Percentiles rank a stretch among this genome's conserved stretches.
phyloP scores from a whole-genome alignment of 1,140 invertebrate species.

The Stratiolaelaps scimitus region DNA sequence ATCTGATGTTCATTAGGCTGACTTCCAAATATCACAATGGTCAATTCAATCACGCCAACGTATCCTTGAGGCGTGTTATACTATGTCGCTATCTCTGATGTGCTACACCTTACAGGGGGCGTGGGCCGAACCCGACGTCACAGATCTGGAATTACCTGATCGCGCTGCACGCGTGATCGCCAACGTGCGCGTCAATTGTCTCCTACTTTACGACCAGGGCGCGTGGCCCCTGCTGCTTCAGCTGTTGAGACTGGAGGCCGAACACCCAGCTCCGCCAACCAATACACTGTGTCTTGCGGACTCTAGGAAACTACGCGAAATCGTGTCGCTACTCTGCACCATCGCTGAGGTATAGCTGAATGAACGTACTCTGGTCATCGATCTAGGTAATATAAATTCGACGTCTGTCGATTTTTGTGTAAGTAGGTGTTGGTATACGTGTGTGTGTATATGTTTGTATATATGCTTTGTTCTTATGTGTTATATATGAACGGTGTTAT shows the following conservation, averaged over 20 bases:
- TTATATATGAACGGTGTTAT: too few species aligned
- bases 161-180: background rate
- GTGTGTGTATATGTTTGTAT: conserved; percentile 6
- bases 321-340: conserved; percentile 15
- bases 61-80: too few species aligned
- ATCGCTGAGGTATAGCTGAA: background rate
- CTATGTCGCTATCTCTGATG: conserved; percentile 35
- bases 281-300: background rate
- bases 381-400: too few species aligned
- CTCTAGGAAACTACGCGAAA: conserved; percentile 18
- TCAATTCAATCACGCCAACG: too few species aligned
- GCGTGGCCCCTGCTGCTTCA: conserved; percentile 78
- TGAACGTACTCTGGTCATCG: background rate
- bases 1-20: too few species aligned
- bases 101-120: conserved; percentile 33
- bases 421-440: too few species aligned
- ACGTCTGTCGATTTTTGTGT: too few species aligned
- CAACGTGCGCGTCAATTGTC: conserved; percentile 59
- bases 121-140: conserved; percentile 28
- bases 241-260: conserved; percentile 83
- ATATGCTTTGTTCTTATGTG: too few species aligned
- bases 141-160: conserved; percentile 27
- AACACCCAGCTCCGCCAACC: conserved; percentile 46
- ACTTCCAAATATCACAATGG: background rate
- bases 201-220: conserved; percentile 73